A percentile compares a stretch with the other conserved stretches of the same genome.
Evolutionary conservation across 2,888 invertebrate genomes (phyloP).

Genomic region (Altica lythri): DNA sequence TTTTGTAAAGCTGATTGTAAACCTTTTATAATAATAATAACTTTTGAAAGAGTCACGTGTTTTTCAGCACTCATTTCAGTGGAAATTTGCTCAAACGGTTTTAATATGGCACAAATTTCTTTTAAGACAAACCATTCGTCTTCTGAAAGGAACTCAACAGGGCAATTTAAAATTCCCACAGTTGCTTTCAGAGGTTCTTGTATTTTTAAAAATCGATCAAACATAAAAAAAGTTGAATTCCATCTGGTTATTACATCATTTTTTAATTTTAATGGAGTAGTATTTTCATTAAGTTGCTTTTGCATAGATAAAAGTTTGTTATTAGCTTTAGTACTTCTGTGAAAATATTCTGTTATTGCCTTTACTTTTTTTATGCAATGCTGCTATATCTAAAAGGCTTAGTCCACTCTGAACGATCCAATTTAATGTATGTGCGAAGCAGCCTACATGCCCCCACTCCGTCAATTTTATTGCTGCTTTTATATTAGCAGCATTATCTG

Average conservation of each 20-base stretch:
- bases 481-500: slow-evolving; percentile 27
- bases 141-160: slow-evolving; percentile 29
- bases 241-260: slow-evolving; percentile 3
- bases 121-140: no score
- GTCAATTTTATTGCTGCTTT: slow-evolving; percentile 11
- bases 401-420: slow-evolving; percentile 19
- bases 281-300: no score
- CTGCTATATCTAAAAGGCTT: background rate
- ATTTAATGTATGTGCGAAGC: no score
- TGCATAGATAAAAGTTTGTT: slow-evolving; percentile 19
- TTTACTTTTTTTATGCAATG: slow-evolving; percentile 16
- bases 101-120: slow-evolving; percentile 28
- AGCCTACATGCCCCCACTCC: slow-evolving; percentile 12
- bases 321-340: slow-evolving; percentile 23
- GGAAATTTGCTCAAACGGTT: slow-evolving; percentile 31
- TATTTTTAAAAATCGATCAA: slow-evolving; percentile 10
- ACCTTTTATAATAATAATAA: slow-evolving; percentile 23
- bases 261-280: slow-evolving; percentile 8
- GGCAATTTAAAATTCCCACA: slow-evolving; percentile 33
- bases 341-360: slow-evolving; percentile 19
- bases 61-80: slow-evolving; percentile 34
- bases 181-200: slow-evolving; percentile 30
- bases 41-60: slow-evolving; percentile 33
- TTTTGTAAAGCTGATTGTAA: slow-evolving; percentile 2
- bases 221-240: slow-evolving; percentile 3